These are phyloP conservation scores for Hippoglossus stenolepis DNA, from an alignment of 2,113 vertebrate species.

Conservation along the genomic window DNA sequence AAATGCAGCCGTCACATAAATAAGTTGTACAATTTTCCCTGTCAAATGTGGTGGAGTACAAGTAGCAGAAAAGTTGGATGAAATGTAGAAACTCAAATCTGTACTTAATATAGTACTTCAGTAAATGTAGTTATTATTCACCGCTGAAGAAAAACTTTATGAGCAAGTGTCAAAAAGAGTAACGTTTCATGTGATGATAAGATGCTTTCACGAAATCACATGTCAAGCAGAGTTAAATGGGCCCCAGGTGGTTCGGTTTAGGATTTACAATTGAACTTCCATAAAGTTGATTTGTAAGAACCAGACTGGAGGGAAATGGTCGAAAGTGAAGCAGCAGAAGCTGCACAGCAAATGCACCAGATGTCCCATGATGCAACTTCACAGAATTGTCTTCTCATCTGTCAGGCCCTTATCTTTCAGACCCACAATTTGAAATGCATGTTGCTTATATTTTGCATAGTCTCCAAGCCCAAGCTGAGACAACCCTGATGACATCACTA, in stretches of 20 bases:
- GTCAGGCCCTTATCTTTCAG: background rate
- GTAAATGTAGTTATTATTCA: background rate
- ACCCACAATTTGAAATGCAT: background rate
- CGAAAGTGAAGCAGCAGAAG: background rate
- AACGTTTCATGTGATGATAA: background rate
- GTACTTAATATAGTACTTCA: background rate
- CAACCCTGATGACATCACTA: conserved; percentile 2
- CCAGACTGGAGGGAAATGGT: background rate
- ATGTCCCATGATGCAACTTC: background rate
- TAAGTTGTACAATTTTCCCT: background rate
- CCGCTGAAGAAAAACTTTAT: background rate
- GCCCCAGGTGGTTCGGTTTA: background rate
- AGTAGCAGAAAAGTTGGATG: background rate
- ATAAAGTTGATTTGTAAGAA: background rate
- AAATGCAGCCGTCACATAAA: background rate
- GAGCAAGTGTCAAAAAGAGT: background rate
- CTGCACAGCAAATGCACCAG: background rate
- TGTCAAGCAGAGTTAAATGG: background rate
- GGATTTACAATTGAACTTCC: background rate
- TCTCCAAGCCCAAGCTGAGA: background rate
- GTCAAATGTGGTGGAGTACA: background rate
- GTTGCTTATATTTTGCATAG: conserved; percentile 6
- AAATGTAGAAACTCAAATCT: background rate
- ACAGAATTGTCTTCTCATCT: background rate
- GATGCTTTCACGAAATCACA: background rate